Evolutionary conservation across 2,888 invertebrate species (phyloP).

Genomic region (Imbricaverruca yamaguchii): DNA sequence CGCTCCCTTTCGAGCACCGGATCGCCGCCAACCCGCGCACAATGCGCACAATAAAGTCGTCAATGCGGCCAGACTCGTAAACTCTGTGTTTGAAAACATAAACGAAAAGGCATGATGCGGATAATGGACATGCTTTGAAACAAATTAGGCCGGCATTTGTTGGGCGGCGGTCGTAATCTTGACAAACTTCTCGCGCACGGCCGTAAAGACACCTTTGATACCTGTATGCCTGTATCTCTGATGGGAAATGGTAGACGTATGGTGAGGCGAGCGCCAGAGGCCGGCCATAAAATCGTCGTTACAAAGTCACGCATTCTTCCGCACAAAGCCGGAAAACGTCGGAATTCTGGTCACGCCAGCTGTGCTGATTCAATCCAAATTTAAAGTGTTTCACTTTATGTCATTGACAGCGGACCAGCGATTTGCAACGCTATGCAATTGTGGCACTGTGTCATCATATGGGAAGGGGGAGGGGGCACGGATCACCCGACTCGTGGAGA

Average conservation of each 20-base stretch:
- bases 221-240: neutral
- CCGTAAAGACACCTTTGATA: neutral
- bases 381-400: too few species aligned
- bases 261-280: neutral
- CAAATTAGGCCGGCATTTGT: neutral
- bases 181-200: neutral
- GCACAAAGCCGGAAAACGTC: neutral
- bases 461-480: neutral
- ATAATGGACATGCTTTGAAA: neutral
- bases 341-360: neutral
- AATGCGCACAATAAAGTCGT: neutral
- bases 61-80: neutral
- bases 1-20: too few species aligned
- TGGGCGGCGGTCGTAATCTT: neutral
- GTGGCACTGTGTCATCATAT: neutral
- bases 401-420: too few species aligned
- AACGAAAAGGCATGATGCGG: neutral
- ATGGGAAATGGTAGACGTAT: neutral
- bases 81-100: neutral
- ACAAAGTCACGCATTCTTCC: neutral
- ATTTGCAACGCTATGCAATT: too few species aligned
- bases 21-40: neutral
- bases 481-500: too few species aligned
- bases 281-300: neutral
- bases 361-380: neutral